Evolutionary conservation across 1,140 invertebrate species (phyloP).

Genomic region (Nephila pilipes): DNA sequence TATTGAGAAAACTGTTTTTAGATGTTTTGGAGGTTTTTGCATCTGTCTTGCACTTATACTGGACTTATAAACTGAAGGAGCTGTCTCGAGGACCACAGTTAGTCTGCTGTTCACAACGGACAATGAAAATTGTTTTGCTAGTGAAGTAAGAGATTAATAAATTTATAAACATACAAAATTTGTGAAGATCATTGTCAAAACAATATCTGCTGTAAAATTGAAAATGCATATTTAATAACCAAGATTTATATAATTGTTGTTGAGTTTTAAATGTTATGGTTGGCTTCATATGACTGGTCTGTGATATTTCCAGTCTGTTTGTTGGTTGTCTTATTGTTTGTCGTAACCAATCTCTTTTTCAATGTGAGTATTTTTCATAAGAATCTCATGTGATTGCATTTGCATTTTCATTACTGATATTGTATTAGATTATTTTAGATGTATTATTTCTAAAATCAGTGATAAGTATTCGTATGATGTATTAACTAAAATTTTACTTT

Average conservation of each 20-base stretch:
- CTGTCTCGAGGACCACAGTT: constrained; percentile 93
- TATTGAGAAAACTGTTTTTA: constrained; percentile 89
- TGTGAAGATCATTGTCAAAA: neutral
- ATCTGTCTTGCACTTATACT: constrained; percentile 96
- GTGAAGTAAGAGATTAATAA: constrained; percentile 71
- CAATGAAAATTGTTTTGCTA: constrained; percentile 87
- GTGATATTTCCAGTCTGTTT: constrained; percentile 5
- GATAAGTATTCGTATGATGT: too few relatives aligned
- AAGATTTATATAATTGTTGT: too few relatives aligned
- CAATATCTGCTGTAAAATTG: neutral
- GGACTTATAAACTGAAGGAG: constrained; percentile 92
- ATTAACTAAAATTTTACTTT: too few relatives aligned
- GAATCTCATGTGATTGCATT: neutral
- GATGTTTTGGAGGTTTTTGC: constrained; percentile 94
- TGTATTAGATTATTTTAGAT: neutral
- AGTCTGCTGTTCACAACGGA: constrained; percentile 94
- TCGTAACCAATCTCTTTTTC: neutral
- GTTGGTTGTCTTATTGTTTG: neutral
- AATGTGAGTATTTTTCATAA: neutral
- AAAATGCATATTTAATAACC: neutral
- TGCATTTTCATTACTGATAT: neutral
- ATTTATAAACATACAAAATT: neutral
- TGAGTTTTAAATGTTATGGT: too few relatives aligned
- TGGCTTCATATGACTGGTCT: neutral
- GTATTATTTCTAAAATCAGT: too few relatives aligned